Base-by-base conservation (phyloP, 2,888 invertebrate genomes). In the Dryobotodes eremita region DNA sequence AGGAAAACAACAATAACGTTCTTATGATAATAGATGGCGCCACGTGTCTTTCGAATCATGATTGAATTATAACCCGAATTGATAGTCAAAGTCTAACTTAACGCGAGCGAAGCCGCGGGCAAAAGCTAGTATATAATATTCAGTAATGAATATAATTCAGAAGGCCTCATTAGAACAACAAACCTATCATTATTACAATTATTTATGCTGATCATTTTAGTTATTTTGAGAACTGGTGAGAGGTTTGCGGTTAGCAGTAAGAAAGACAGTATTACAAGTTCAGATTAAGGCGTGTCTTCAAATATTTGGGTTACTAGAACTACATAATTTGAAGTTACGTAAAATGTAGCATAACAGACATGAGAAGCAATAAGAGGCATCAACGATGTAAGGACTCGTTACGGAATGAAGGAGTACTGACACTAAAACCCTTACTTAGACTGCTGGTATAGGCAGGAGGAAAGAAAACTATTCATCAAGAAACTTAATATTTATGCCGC, bases 61-160 rank as follows among this genome's bases (percentile, higher is more conserved):
- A n/a, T n/a, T n/a, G n/a, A n/a, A n/a, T n/a, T n/a, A n/a, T n/a
- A n/a, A n/a, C n/a, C n/a, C n/a, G n/a, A n/a, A n/a, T n/a, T n/a
- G n/a, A n/a, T n/a, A n/a, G n/a, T n/a, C n/a, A n/a, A n/a, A n/a
- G n/a, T n/a, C n/a, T n/a, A n/a, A n/a, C n/a, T n/a, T n/a, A n/a
- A n/a, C n/a, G n/a, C n/a, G n/a, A n/a, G n/a, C n/a, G n/a, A n/a
- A n/a, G n/a, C n/a, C n/a, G n/a, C n/a, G n/a, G n/a, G n/a, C n/a
- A n/a, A n/a, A n/a, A n/a, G n/a, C n/a, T n/a, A n/a, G n/a, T n/a
- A 20, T 15, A 15, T 53, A 42, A 42, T 74, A 26, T 53, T 42
- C 50, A 17, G 53, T 74, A 55, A 76, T 77, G 46, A 79, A 50
- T 31, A 69, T 79, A 55, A 64, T 64, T 78, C 20, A n/a, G 77